Base-by-base conservation (phyloP, 2,888 invertebrate genomes). In the Lydus trimaculatus region DNA sequence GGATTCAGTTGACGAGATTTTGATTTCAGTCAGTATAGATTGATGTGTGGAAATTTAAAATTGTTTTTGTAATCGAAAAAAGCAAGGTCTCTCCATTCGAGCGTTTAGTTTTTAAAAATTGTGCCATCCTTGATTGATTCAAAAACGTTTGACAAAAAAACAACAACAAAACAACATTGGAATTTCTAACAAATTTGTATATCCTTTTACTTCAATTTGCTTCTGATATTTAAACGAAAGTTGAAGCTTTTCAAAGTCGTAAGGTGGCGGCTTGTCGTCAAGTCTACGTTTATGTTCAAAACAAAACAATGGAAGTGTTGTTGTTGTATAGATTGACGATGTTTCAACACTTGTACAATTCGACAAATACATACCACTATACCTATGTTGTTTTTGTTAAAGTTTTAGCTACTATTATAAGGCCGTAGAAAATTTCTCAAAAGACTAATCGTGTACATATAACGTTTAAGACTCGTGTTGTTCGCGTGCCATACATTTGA, bases 401-500 rank as follows among this genome's bases (percentile, higher is more conserved):
- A 28, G 2, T 28, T 28, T 17, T 17, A 48, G 4, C 48, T 5
- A 48, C 1, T 59, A 59, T 59, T 59, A 15, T 36, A 36, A 15
- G 15, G 36, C 17, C 7, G n/a, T 17, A 17, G 17, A 43, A 43
- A 17, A 43, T 17, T 43, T 43, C 8, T n/a, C 28, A 4, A 17
- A 60, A 23, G 61, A 17, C 13, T 61, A 15, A 73, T 76, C 77
- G 78, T 75, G 76, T 78, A 76, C 78, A n/a, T n/a, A n/a, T 72
- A 15, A 13, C 20, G 62, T 33, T 31, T 63, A 73, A 72, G 77
- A 75, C 82, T 80, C 80, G 81, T 80, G 82, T 78, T 77, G 79
- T 78, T 83, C 83, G 84, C 83, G 82, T 83, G 83, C 83, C 82
- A 79, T 67, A 75, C 78, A 78, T 80, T 78, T 82, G 82, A 83